Evolutionary conservation across 2,797 vertebrate genomes (phyloP), one percentile per base, ranked within the genome.

Genomic region (Argentina silus): DNA sequence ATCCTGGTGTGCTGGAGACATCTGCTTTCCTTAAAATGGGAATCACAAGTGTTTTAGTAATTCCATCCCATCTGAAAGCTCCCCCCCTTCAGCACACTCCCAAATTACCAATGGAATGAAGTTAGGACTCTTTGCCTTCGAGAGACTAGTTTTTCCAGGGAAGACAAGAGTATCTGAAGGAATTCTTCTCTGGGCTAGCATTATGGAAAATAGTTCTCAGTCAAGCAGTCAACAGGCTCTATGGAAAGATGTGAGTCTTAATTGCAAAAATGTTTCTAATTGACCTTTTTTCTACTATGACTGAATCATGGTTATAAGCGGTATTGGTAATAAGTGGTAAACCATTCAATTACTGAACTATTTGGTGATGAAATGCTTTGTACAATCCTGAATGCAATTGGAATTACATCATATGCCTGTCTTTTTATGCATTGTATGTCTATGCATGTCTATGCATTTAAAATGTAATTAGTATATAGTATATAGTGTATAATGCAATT

Each of bases 191-290:
- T 72, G 73, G 48, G 73, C 74, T 89, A 87, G 82, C 87, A 90
- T 88, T 72, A 95, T 94, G 94, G 91, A 94, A 79, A 84, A 78
- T 63, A 83, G 78, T 75, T 84, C 65, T 82, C 81, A 88, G 64
- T 89, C 90, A 82, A 91, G 81, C 84, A 93, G 93, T 84, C 92
- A 93, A 65, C 92, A 94, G 84, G 83, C 85, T 78, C 84, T 93
- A 43, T 93, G 91, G 90, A 93, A 93, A 88, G 93, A 94, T 92
- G 93, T 94, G 90, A 95, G 93, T 95, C 17, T 57, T 61, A 56
- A 50, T 19, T 68, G 70, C 36, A 36, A 1, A 19, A 80, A 11
- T 8, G 15, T 42, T 60, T 71, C 61, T 55, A 8, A 3, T 19
- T 15, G 15, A 23, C 2, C 2, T 19, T 12, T 14, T 23, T 45